Evolutionary conservation across 2,113 vertebrate species (phyloP).

Genomic region (Chamaetylas fuelleborni): DNA sequence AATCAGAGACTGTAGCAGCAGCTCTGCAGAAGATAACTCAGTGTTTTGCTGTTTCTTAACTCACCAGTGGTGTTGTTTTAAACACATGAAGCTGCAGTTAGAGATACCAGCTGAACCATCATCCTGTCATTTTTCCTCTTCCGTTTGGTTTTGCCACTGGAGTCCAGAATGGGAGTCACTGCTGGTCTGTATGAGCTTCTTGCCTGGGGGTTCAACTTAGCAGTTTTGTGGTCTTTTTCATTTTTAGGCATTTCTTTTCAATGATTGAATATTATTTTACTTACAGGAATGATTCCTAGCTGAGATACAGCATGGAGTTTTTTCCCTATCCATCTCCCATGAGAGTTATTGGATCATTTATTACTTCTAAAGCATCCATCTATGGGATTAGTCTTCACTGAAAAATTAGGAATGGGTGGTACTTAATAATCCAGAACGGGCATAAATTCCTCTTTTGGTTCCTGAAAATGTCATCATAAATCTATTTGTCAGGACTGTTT

Average conservation of each 20-base stretch:
- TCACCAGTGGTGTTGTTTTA: not conserved
- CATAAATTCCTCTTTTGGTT: not conserved
- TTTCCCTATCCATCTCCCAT: not conserved
- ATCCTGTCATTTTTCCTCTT: not conserved
- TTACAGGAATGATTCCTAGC: conserved; percentile 8
- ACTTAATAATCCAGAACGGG: not conserved
- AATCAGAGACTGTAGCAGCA: not conserved
- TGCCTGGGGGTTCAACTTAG: not conserved
- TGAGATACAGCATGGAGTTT: not conserved
- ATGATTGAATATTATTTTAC: not conserved
- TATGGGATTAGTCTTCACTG: not conserved
- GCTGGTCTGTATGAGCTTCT: not conserved
- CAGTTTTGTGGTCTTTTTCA: not conserved
- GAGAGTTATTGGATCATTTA: conserved; percentile 8
- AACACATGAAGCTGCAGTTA: not conserved
- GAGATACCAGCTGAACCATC: not conserved
- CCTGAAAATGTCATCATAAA: not conserved
- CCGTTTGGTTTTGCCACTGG: not conserved
- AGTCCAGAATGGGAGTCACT: not conserved
- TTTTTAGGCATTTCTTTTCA: not conserved
- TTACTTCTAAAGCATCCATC: conserved; percentile 30
- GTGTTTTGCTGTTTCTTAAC: not conserved
- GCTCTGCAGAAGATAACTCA: not conserved
- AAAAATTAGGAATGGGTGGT: not conserved
- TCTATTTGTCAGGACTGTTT: not conserved